Evolutionary conservation across 2,797 vertebrate species (phyloP), one percentile per base, ranked within the genome.

Genomic region (Molothrus aeneus): DNA sequence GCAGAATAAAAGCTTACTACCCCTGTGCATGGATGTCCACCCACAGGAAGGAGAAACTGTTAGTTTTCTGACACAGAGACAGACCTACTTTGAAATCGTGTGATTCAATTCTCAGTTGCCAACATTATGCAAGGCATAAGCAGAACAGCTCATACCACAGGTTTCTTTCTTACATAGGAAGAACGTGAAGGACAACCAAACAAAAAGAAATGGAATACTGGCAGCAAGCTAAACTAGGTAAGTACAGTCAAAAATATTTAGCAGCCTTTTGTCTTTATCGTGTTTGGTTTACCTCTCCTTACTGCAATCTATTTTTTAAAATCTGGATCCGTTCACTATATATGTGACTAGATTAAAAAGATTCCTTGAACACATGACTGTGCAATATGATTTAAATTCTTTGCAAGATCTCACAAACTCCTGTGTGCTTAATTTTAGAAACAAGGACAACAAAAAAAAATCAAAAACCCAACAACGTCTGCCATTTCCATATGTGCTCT

Each of bases 401-500:
- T 73, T 69, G 57, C 92, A 95, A 75, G 69, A 89, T 92, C 93
- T 87, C 94, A 80, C 74, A 93, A 95, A 88, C 57, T 93, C 61
- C 57, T 8, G 10, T 51, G 31, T 51, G 54, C 71, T 92, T 95
- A 96, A 95, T 95, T 96, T 94, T 94, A 96, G 93, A 95, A 97
- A 94, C 78, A 93, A 89, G 88, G 83, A 88, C 95, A 95, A 96
- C n/a, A 92, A 92, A 74, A 92, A 90, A 90, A 82, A 59, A 17
- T 70, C 14, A 85, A 95, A 92, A 85, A 36, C 16, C 17, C 51
- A 86, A 81, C 69, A 95, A 88, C 73, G 72, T 92, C 96, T 96
- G 93, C 83, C 57, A 93, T 94, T 96, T 96, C 94, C 96, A 80
- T 96, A 96, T 85, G 83, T 68, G 91, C 78, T 94, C 88, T 88